Base-by-base conservation (phyloP, 2,113 vertebrate genomes). In the Larimichthys crocea region DNA sequence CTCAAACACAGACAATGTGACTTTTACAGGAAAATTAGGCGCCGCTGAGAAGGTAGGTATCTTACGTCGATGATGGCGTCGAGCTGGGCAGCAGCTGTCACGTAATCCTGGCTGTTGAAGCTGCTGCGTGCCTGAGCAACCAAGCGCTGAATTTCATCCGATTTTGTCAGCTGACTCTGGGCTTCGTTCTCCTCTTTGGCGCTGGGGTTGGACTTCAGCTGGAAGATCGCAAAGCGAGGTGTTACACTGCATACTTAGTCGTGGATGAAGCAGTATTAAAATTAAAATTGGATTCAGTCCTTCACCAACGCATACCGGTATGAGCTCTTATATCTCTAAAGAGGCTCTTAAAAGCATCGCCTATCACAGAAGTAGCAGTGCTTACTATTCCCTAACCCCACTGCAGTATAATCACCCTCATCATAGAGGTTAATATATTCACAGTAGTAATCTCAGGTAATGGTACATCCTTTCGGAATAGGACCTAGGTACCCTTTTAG, bases 131-230 rank as follows among this genome's bases (percentile, higher is more conserved):
- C 96, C 82, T 97, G 93, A 24, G 95, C 94, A 82, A 95, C 94
- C 67, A 98, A 89, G 44, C 94, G 96, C 88, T 99, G 97, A 69
- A 99, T 95, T 90, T 99, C 97, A 91, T 97, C 96, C 0, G 97
- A 96, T 88, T 97, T 98, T 22, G 76, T 88, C 77, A 99, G 95
- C 82, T 97, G 98, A 83, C 93, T 87, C n/a, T 95, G 93, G 42
- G 98, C 98, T 90, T 99, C 98, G 80, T 88, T 95, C 82, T 97
- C 94, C 83, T 99, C 98, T 77, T 96, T 96, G 85, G 92, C 95
- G 79, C 89, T 96, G 63, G 97, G 97, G 91, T 92, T 97, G 72
- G 97, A 98, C 87, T 97, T 97, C 72, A 99, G 95, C 98, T 99
- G 80, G 70, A 92, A 90, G 52, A 66, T 24, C 80, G 88, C 19